Base-by-base conservation (phyloP, 2,797 vertebrate genomes). In the Hypotaenidia philippensis region DNA sequence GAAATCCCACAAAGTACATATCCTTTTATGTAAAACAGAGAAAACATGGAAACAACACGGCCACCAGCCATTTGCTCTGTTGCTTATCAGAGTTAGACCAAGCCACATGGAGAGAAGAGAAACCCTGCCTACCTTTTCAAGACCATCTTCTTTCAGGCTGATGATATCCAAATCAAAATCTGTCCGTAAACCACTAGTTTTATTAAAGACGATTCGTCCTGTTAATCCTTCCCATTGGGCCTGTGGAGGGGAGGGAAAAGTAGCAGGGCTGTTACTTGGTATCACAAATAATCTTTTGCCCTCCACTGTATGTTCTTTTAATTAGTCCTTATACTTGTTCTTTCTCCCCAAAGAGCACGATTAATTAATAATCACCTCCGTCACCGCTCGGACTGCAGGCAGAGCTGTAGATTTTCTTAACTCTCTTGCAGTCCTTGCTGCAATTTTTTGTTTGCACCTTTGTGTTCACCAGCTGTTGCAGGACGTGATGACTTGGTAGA, bases 181-280 rank as follows among this genome's bases (percentile, higher is more conserved):
- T 5, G 99, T 99, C 65, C 99, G 98, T 23, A 99, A 98, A 66
- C 99, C 99, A 4, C 98, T 99, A 16, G 99, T 99, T 98, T 98
- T 99, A 97, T 99, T 99, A 97, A 99, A 99, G 86, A 99, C 99
- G 64, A 99, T 98, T 55, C 99, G 98, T 89, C 99, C 99, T 0
- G 99, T 99, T 97, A 99, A 97, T 93, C 99, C 99, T 97, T 99
- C 99, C 99, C 99, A 99, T 61, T 99, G 99, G 85, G 99, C 99
- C 99, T 99, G 98, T 29, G 98, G 91, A 84, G 96, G 89, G 94
- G 71, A 95, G 80, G 89, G 87, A 96, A 44, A 91, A 96, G 94
- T 81, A 96, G 87, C 96, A 78, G 76, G 31, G 90, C 88, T 93
- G 90, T 97, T 97, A 97, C 74, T 95, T 10, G 56, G 94, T 87